A percentile compares a stretch with the other conserved stretches of the same genome.
Evolutionary conservation across 2,113 vertebrate species (phyloP).

Genomic region (Charina bottae): DNA sequence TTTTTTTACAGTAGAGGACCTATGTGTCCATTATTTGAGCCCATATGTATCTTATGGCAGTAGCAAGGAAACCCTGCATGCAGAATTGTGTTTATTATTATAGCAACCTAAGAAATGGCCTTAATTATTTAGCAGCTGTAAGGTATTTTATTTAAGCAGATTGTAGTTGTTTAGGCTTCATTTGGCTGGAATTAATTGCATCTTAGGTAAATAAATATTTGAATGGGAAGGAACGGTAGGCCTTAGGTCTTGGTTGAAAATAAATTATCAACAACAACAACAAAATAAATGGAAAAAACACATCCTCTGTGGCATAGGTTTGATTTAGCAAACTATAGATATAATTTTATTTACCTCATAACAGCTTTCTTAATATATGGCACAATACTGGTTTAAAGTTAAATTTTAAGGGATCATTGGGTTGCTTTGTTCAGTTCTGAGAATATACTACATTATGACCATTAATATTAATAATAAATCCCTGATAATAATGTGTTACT

Average conservation of each 20-base stretch:
- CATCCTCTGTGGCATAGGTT: background rate
- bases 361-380: background rate
- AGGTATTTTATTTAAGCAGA: background rate
- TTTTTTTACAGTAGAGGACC: background rate
- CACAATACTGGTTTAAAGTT: background rate
- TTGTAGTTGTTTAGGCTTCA: background rate
- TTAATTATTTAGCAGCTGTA: slow-evolving; percentile 55
- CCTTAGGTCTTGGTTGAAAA: background rate
- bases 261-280: background rate
- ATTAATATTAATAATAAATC: slow-evolving; percentile 64
- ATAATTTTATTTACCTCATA: background rate
- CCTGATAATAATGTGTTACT: slow-evolving; percentile 72
- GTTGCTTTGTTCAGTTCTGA: background rate
- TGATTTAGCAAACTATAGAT: slow-evolving; percentile 1
- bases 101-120: background rate
- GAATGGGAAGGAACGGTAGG: background rate
- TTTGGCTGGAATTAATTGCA: background rate
- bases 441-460: background rate
- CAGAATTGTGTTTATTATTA: background rate
- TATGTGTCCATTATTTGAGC: background rate
- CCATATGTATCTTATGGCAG: background rate
- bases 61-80: background rate
- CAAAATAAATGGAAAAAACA: background rate
- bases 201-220: slow-evolving; percentile 1
- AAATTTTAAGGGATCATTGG: background rate